A percentile compares a stretch with the other conserved stretches of the same genome.
phyloP scores from a whole-genome alignment of 2,797 vertebrate genomes.

The Smutsia gigantea region DNA sequence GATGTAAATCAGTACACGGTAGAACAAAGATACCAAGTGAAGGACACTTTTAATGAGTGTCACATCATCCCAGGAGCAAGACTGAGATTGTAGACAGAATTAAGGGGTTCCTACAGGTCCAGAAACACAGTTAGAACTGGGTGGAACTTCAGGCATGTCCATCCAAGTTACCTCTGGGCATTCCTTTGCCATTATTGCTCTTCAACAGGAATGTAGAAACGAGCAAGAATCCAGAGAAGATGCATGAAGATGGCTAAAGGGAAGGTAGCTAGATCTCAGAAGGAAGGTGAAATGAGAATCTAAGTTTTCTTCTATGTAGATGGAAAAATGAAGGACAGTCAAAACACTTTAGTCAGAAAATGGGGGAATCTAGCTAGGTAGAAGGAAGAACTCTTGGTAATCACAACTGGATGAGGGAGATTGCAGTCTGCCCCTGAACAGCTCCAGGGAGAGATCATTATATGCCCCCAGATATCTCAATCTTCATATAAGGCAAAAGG shows the following conservation, averaged over 20 bases:
- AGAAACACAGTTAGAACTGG: background rate
- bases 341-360: background rate
- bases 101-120: background rate
- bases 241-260: background rate
- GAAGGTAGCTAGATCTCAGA: background rate
- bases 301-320: background rate
- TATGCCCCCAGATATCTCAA: background rate
- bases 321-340: background rate
- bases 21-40: slow-evolving; percentile 23
- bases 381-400: background rate
- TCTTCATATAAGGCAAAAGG: background rate
- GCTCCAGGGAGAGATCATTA: background rate
- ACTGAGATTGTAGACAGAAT: background rate
- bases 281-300: background rate
- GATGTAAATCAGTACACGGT: slow-evolving; percentile 10
- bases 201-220: background rate
- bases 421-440: background rate
- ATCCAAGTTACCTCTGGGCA: background rate
- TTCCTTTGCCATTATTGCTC: background rate
- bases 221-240: background rate
- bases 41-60: background rate
- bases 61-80: background rate
- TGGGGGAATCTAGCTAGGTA: background rate
- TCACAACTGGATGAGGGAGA: background rate
- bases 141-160: background rate